Evolutionary conservation across 2,888 invertebrate species (phyloP).

Genomic region (Apomyelois bistriatella): DNA sequence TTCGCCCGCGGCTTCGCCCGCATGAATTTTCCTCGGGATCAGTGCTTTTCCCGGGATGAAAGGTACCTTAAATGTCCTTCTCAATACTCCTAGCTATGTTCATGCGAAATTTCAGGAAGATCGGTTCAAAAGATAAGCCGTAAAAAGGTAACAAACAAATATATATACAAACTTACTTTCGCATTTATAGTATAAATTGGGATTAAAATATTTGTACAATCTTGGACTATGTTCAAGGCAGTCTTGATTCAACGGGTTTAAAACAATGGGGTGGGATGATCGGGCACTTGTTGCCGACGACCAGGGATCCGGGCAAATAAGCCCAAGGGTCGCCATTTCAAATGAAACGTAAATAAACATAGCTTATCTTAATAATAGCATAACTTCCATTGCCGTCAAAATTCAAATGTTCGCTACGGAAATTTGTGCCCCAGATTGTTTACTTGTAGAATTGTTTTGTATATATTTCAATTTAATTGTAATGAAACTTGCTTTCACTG

Average conservation of each 20-base stretch:
- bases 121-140: no score
- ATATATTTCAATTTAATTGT: not conserved
- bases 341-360: conserved; percentile 14
- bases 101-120: no score
- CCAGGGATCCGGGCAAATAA: conserved; percentile 6
- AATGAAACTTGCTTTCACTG: no score
- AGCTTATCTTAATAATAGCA: conserved; percentile 8
- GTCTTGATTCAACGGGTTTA: not conserved
- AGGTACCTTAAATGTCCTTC: no score
- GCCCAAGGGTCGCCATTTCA: conserved; percentile 2
- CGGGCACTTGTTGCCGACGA: conserved; percentile 9
- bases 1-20: no score
- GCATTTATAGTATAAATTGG: no score
- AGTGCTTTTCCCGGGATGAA: no score
- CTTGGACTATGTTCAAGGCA: not conserved
- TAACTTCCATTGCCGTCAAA: conserved; percentile 1
- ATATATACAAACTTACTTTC: no score
- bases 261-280: conserved; percentile 1
- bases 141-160: no score
- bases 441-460: not conserved
- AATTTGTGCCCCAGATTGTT: not conserved
- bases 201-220: not conserved
- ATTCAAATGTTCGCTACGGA: not conserved
- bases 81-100: no score
- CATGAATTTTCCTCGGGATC: no score